phyloP scores from a whole-genome alignment of 2,797 vertebrate genomes.

The Aeoliscus strigatus region DNA sequence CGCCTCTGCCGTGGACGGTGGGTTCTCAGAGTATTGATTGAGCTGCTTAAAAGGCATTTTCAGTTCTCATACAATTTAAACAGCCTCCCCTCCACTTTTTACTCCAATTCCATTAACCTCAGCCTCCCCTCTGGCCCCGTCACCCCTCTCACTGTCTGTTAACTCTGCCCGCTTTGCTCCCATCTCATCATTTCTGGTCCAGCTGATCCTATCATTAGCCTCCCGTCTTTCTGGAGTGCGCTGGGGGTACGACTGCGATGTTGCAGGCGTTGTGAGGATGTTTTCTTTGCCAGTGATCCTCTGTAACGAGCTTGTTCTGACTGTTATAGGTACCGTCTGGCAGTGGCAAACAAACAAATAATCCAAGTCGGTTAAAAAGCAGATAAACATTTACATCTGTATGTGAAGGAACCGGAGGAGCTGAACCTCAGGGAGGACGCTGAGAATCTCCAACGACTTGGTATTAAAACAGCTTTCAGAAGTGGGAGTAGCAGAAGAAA shows the following conservation, averaged over 20 bases:
- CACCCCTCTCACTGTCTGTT: conserved; percentile 49
- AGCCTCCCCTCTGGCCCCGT: conserved; percentile 46
- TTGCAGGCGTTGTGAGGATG: conserved; percentile 20
- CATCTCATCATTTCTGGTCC: conserved; percentile 57
- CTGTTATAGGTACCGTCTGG: conserved; percentile 37
- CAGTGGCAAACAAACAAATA: conserved; percentile 46
- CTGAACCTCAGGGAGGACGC: no score
- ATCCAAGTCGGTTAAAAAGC: conserved; percentile 41
- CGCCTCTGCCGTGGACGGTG: conserved; percentile 19
- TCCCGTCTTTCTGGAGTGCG: conserved; percentile 15
- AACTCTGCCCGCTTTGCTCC: conserved; percentile 42
- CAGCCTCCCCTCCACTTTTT: conserved; percentile 42
- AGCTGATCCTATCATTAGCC: conserved; percentile 46
- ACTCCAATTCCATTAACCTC: conserved; percentile 73
- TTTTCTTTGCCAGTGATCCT: conserved; percentile 31
- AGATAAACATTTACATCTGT: conserved; percentile 43
- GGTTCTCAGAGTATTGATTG: conserved; percentile 62
- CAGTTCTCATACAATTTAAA: conserved; percentile 61
- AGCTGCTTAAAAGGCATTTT: conserved; percentile 61
- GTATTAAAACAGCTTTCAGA: conserved; percentile 23
- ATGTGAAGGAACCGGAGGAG: conserved; percentile 18
- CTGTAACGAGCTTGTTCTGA: conserved; percentile 45
- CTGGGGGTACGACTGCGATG: conserved; percentile 13
- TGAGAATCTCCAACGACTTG: conserved; percentile 29
- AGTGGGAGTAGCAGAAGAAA: conserved; percentile 41